phyloP scores from a whole-genome alignment of 2,888 invertebrate genomes.

The Petrolisthes manimaculis region DNA sequence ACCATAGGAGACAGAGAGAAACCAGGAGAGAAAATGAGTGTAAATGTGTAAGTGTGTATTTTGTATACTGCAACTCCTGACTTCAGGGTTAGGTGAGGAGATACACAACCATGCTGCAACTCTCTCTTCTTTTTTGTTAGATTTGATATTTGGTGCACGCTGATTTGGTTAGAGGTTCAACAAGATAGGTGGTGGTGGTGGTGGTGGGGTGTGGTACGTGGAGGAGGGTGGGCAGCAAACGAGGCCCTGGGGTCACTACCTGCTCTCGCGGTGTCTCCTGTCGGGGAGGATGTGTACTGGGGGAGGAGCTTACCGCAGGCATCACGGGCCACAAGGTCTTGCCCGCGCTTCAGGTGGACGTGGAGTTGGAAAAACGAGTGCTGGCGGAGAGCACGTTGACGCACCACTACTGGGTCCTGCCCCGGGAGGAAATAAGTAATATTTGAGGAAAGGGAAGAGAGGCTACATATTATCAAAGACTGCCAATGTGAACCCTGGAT shows the following conservation, averaged over 20 bases:
- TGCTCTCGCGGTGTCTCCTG: slow-evolving; percentile 55
- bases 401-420: slow-evolving; percentile 56
- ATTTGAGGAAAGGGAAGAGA: background rate
- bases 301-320: slow-evolving; percentile 83
- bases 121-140: slow-evolving; percentile 15
- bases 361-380: slow-evolving; percentile 93
- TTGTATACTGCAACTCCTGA: background rate
- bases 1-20: background rate
- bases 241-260: slow-evolving; percentile 39
- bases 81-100: background rate
- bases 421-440: slow-evolving; percentile 3
- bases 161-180: slow-evolving; percentile 35
- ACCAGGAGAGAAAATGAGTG: slow-evolving; percentile 9
- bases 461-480: too few relatives aligned
- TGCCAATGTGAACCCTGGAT: background rate
- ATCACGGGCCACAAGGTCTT: slow-evolving; percentile 92
- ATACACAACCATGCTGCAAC: slow-evolving; percentile 15
- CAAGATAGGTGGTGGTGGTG: slow-evolving; percentile 29
- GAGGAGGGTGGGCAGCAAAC: background rate
- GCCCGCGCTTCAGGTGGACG: slow-evolving; percentile 88
- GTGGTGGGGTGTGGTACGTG: background rate
- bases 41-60: background rate
- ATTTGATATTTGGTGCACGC: background rate
- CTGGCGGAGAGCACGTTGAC: slow-evolving; percentile 71
- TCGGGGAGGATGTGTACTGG: slow-evolving; percentile 55